Evolutionary conservation across 2,888 invertebrate species (phyloP).

Genomic region (Drosophila formosana): DNA sequence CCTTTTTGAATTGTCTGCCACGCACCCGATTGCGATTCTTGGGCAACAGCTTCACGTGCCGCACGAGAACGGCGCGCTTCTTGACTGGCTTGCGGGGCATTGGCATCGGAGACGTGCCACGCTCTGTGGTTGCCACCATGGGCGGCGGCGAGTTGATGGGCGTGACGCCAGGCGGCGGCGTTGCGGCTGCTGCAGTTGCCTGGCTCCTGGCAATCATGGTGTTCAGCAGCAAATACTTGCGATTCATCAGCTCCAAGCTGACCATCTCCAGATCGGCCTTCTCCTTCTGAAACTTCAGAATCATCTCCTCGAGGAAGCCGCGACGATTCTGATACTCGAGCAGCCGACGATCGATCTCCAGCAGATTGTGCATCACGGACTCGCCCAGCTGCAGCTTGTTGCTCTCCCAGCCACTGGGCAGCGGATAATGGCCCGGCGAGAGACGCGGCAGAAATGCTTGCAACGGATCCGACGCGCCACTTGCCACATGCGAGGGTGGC

Average conservation of each 20-base stretch:
- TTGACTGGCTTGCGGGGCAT: background rate
- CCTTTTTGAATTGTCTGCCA: background rate
- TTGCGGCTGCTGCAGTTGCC: conserved; percentile 3
- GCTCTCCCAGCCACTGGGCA: conserved; percentile 29
- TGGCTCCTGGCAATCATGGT: conserved; percentile 53
- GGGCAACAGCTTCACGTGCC: conserved; percentile 35
- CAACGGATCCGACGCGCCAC: background rate
- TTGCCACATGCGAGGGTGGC: conserved; percentile 13
- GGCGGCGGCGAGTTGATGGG: conserved; percentile 33
- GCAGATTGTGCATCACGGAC: conserved; percentile 71
- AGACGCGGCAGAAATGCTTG: conserved; percentile 26
- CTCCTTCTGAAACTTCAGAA: conserved; percentile 83
- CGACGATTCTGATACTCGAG: conserved; percentile 83
- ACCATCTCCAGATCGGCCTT: conserved; percentile 82
- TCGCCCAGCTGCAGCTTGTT: conserved; percentile 68
- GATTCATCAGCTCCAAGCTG: conserved; percentile 82
- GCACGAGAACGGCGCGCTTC: conserved; percentile 26
- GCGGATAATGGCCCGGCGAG: conserved; percentile 24
- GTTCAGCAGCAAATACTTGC: conserved; percentile 81
- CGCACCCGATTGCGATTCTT: conserved; percentile 38
- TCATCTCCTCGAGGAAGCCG: conserved; percentile 83
- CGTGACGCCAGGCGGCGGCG: conserved; percentile 20
- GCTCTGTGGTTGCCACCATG: background rate
- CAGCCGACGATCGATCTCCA: conserved; percentile 82
- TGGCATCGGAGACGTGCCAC: background rate